Percentiles rank a stretch among this genome's conserved stretches.
phyloP scores from a whole-genome alignment of 2,888 invertebrate species.

The Oligia latruncula region DNA sequence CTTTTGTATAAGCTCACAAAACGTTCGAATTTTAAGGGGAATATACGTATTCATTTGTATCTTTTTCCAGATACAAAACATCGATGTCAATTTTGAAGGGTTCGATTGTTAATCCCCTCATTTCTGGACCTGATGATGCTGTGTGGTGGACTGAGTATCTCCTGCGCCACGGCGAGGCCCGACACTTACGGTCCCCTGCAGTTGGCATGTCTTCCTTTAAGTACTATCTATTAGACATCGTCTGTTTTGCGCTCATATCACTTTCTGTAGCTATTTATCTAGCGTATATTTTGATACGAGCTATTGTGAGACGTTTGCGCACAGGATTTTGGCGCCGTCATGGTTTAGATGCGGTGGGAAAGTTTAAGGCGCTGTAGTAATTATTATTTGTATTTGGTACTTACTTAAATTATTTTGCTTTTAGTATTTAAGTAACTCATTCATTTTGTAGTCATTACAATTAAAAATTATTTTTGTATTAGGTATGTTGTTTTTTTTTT shows the following conservation, averaged over 20 bases:
- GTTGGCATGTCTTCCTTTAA: slow-evolving; percentile 79
- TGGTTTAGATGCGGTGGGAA: slow-evolving; percentile 55
- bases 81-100: slow-evolving; percentile 76
- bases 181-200: slow-evolving; percentile 83
- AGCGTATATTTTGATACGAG: slow-evolving; percentile 68
- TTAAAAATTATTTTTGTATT: slow-evolving; percentile 1
- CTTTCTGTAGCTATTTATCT: slow-evolving; percentile 64
- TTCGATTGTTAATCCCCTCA: slow-evolving; percentile 74
- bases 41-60: background rate
- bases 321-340: slow-evolving; percentile 66
- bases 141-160: slow-evolving; percentile 90
- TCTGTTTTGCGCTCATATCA: slow-evolving; percentile 67
- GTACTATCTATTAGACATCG: slow-evolving; percentile 83
- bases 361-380: slow-evolving; percentile 82
- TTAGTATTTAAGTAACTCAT: background rate
- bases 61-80: slow-evolving; percentile 79
- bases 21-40: background rate
- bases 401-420: background rate
- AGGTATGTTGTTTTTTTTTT: slow-evolving; percentile 14
- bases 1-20: background rate
- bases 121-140: slow-evolving; percentile 86
- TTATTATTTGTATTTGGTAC: background rate
- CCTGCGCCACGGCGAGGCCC: slow-evolving; percentile 83
- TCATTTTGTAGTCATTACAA: slow-evolving; percentile 17
- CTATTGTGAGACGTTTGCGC: slow-evolving; percentile 70